phyloP scores from a whole-genome alignment of 2,888 invertebrate genomes.

The Hyposoter dolosus region DNA sequence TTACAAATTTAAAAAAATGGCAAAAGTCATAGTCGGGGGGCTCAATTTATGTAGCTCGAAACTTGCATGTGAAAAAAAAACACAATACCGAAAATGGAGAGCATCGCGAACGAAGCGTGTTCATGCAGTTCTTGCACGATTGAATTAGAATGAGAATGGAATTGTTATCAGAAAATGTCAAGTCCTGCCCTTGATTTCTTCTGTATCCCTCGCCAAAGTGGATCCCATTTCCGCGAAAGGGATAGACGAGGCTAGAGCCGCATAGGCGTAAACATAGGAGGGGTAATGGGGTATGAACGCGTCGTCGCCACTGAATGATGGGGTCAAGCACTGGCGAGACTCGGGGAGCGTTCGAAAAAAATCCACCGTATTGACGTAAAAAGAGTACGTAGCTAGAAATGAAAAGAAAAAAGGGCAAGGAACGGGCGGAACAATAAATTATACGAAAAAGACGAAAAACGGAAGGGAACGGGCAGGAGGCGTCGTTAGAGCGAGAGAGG shows the following conservation, averaged over 20 bases:
- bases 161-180: too few species aligned
- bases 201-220: background rate
- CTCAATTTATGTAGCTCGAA: too few species aligned
- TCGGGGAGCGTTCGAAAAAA: background rate
- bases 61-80: too few species aligned
- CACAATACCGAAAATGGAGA: too few species aligned
- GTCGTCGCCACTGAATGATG: slow-evolving; percentile 27
- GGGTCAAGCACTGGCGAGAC: background rate
- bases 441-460: background rate
- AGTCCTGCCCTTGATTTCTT: background rate
- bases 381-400: background rate
- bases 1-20: too few species aligned
- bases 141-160: too few species aligned
- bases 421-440: background rate
- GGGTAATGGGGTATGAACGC: slow-evolving; percentile 11
- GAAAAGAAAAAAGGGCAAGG: background rate
- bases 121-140: too few species aligned
- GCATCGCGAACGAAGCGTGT: too few species aligned
- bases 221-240: background rate
- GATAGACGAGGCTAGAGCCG: background rate
- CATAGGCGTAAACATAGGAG: slow-evolving; percentile 14
- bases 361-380: background rate
- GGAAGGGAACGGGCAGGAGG: too few species aligned
- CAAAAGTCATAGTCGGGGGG: too few species aligned
- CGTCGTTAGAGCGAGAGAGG: background rate